Evolutionary conservation across 2,113 vertebrate species (phyloP).

Genomic region (Halichoeres trimaculatus): DNA sequence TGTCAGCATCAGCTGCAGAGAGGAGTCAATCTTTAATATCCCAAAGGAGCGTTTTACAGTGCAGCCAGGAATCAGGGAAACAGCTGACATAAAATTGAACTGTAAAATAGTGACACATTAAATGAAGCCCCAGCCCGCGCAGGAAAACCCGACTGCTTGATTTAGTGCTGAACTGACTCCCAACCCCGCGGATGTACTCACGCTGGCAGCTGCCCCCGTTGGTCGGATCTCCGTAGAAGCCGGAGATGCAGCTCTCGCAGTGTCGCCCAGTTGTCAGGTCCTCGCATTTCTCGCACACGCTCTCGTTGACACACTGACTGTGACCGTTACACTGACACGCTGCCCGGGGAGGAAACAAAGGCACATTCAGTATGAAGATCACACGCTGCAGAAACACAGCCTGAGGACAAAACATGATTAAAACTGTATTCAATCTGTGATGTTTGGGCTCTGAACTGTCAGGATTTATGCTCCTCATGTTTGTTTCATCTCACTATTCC

Average conservation of each 20-base stretch:
- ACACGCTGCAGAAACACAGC: constrained; percentile 1
- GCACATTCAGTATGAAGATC: background rate
- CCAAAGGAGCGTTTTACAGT: constrained; percentile 26
- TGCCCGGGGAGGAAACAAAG: constrained; percentile 61
- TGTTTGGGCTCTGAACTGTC: background rate
- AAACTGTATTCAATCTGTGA: background rate
- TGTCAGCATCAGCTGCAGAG: constrained; percentile 33
- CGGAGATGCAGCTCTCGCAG: constrained; percentile 95
- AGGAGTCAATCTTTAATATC: constrained; percentile 56
- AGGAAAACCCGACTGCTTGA: background rate
- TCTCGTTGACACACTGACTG: constrained; percentile 95
- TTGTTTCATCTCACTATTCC: too few species aligned
- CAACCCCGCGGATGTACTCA: constrained; percentile 79
- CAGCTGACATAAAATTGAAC: constrained; percentile 47
- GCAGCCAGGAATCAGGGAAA: constrained; percentile 38
- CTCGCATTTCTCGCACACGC: constrained; percentile 95
- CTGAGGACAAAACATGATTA: background rate
- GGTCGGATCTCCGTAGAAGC: constrained; percentile 96
- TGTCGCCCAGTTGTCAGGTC: constrained; percentile 94
- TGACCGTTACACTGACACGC: constrained; percentile 98
- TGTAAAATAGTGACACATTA: constrained; percentile 51
- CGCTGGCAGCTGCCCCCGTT: constrained; percentile 96
- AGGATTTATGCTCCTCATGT: too few species aligned
- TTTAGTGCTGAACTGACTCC: background rate
- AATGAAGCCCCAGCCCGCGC: constrained; percentile 25